These are phyloP conservation scores for Schizaphis graminum DNA, from an alignment of 2,888 invertebrate genomes.

Conservation along the genomic window DNA sequence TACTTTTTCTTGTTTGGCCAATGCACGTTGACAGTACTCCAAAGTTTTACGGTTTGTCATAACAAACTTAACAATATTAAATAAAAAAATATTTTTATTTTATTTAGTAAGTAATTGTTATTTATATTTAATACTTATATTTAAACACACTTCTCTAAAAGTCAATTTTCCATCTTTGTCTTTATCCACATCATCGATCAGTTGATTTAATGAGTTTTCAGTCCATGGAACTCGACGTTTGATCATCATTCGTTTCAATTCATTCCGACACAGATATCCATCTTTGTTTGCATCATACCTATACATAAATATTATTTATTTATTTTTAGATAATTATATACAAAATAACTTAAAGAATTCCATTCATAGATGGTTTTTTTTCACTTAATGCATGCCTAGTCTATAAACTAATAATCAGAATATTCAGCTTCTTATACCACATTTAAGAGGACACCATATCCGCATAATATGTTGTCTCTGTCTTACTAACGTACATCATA, in stretches of 20 bases:
- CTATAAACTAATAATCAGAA: neutral
- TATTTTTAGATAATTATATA: neutral
- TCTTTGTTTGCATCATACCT: constrained; percentile 59
- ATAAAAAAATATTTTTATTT: neutral
- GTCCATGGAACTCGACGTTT: constrained; percentile 57
- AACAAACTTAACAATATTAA: constrained; percentile 40
- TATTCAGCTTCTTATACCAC: neutral
- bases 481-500: too few species aligned
- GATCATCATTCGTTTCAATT: constrained; percentile 60
- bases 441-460: neutral
- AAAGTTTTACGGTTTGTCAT: constrained; percentile 53
- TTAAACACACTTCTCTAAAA: constrained; percentile 54
- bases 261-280: constrained; percentile 56
- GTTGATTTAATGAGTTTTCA: constrained; percentile 54
- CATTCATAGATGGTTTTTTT: neutral
- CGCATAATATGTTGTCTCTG: too few species aligned
- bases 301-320: neutral
- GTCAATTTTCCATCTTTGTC: constrained; percentile 59
- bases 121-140: neutral
- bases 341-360: neutral
- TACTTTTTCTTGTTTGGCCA: constrained; percentile 61
- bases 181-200: constrained; percentile 45
- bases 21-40: constrained; percentile 49
- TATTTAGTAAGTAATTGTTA: neutral
- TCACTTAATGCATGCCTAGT: neutral